Evolutionary conservation across 2,888 invertebrate species (phyloP), one percentile per base, ranked within the genome.

Genomic region (Liposcelis brunnea): DNA sequence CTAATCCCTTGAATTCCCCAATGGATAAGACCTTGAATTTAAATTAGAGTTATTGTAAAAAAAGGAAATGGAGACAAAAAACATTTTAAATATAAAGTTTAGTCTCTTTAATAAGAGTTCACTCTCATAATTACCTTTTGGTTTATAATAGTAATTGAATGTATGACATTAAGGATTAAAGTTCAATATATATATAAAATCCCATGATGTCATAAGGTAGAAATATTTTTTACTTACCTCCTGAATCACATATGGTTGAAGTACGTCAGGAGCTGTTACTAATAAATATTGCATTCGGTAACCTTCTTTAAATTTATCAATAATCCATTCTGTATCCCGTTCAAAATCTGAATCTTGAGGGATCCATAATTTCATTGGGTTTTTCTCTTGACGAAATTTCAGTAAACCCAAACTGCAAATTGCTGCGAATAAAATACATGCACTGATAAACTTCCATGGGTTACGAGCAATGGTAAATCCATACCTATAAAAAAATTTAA

Each of bases 341-440:
- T 72, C 69, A 57, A 80, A 83, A 49, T 76, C 71, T 0, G 80
- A 80, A 35, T 78, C 70, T 35, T 73, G 73, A 10, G 81, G 80
- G 16, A 82, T 75, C 83, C 83, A 84, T 52, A 84, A 61, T 55
- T 76, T 77, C 55, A 81, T 61, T 1, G 82, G 81, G 61, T 80
- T 76, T 56, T 75, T 80, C 62, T 83, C 82, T 58, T 77, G 74
- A 49, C 72, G 68, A 61, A 82, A 81, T 53, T 68, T 65, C 18
- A 75, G 56, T 43, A 80, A 64, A 31, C 82, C 81, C 48, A 71
- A 57, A 45, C 70, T 64, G 55, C 77, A 75, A 12, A 76, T 35
- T 10, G 70, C 51, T 15, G 78, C 71, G 50, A 75, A 61, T 10
- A 65, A 49, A 57, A 75, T 64, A 55, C 73, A 70, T 49, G 70